A percentile compares a stretch with the other conserved stretches of the same genome.
phyloP scores from a whole-genome alignment of 2,888 invertebrate genomes.

The Caenorhabditis japonica region DNA sequence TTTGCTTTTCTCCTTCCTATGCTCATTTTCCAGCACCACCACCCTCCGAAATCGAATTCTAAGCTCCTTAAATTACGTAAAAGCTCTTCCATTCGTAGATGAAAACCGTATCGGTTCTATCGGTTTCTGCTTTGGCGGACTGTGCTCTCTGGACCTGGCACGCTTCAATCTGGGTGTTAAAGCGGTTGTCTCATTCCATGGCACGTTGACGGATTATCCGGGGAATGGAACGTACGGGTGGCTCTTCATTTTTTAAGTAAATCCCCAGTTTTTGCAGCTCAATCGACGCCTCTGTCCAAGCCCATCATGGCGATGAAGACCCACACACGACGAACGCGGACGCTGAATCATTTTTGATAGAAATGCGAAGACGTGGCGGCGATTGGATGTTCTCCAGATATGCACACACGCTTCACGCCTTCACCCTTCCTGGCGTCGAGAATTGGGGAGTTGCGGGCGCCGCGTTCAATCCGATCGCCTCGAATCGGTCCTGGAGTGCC shows the following conservation, averaged over 20 bases:
- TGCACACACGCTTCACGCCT: constrained; percentile 67
- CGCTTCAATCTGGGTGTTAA: constrained; percentile 63
- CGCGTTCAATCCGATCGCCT: constrained; percentile 57
- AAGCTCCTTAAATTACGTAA: constrained; percentile 63
- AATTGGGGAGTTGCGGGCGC: constrained; percentile 57
- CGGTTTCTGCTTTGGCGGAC: constrained; percentile 73
- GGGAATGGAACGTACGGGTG: constrained; percentile 52
- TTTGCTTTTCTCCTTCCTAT: not conserved
- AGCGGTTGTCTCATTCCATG: constrained; percentile 71
- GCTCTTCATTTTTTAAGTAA: too few relatives aligned
- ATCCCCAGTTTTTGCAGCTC: constrained; percentile 1
- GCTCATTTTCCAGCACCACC: constrained; percentile 42
- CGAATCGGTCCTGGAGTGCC: constrained; percentile 61
- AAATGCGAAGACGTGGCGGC: constrained; percentile 60
- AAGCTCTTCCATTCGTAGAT: constrained; percentile 53
- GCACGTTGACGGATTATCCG: constrained; percentile 60
- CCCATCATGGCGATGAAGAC: constrained; percentile 69
- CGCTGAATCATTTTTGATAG: constrained; percentile 58
- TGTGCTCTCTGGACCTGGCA: constrained; percentile 69
- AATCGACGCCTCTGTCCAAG: constrained; percentile 52
- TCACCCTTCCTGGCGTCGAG: constrained; percentile 62
- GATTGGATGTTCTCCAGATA: constrained; percentile 69
- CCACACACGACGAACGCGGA: constrained; percentile 51
- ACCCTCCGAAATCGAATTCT: constrained; percentile 61
- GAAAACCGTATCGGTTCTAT: constrained; percentile 62